A percentile compares a stretch with the other conserved stretches of the same genome.
Conservation (phyloP, 2,888 invertebrate genomes). For the Aricia artaxerxes region DNA sequence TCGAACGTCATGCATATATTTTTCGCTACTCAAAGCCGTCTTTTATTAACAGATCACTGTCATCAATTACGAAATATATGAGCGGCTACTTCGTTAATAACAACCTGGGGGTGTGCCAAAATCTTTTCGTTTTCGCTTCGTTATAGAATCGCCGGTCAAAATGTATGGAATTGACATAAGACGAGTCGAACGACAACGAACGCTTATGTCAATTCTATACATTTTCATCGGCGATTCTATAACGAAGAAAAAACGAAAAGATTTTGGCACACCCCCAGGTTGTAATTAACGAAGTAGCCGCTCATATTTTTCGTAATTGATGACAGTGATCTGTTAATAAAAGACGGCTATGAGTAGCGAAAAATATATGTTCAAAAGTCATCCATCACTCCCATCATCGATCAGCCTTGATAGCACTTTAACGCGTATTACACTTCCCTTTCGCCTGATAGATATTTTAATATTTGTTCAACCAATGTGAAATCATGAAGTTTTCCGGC, state of each 20-base stretch:
- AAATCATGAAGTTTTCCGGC: background rate
- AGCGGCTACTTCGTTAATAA: slow-evolving; percentile 10
- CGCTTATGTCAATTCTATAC: too few relatives aligned
- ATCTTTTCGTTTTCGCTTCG: too few relatives aligned
- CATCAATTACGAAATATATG: slow-evolving; percentile 18
- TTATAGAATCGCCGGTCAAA: too few relatives aligned
- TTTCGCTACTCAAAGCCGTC: background rate
- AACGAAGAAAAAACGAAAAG: too few relatives aligned
- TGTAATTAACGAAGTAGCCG: slow-evolving; percentile 5
- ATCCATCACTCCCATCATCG: slow-evolving; percentile 8
- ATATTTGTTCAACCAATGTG: background rate
- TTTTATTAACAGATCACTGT: slow-evolving; percentile 22
- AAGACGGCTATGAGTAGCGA: background rate
- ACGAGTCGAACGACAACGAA: too few relatives aligned
- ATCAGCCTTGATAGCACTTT: slow-evolving; percentile 25
- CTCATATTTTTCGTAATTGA: slow-evolving; percentile 18
- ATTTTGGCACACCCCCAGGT: background rate
- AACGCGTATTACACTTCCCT: slow-evolving; percentile 20
- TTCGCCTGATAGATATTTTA: slow-evolving; percentile 13
- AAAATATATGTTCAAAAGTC: slow-evolving; percentile 21
- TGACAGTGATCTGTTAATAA: slow-evolving; percentile 22
- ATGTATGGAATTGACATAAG: too few relatives aligned
- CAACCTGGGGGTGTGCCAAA: background rate
- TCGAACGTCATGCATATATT: background rate
- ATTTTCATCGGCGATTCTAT: too few relatives aligned